These are phyloP conservation scores for Myotis myotis DNA, from an alignment of 2,797 vertebrate genomes.

Conservation along the genomic window DNA sequence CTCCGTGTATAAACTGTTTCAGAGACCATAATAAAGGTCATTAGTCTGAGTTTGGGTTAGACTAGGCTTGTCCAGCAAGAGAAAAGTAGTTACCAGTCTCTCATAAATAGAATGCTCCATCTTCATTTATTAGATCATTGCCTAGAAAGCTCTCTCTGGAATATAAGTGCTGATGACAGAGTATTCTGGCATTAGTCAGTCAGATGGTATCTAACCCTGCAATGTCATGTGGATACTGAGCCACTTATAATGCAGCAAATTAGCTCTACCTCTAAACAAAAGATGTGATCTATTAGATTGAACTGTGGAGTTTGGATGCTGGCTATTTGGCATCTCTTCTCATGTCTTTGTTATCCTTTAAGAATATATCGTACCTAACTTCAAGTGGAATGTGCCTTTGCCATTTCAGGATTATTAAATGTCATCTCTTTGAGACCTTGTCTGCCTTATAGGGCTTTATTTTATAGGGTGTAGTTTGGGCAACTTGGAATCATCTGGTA, in stretches of 20 bases:
- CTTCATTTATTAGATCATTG: neutral
- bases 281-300: neutral
- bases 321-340: neutral
- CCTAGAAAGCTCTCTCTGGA: neutral
- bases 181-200: neutral
- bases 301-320: neutral
- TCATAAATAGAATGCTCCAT: neutral
- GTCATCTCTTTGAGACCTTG: neutral
- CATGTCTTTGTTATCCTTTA: neutral
- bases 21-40: neutral
- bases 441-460: constrained; percentile 1
- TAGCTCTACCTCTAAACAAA: neutral
- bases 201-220: neutral
- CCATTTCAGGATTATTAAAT: neutral
- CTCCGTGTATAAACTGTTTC: neutral
- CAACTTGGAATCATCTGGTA: neutral
- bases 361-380: neutral
- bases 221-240: neutral
- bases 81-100: neutral
- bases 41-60: neutral
- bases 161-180: neutral
- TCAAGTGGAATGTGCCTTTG: neutral
- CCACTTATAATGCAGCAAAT: neutral
- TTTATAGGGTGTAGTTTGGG: neutral
- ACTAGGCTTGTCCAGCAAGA: neutral